Conservation (phyloP, 2,797 vertebrate species). For the Acropternis orthonyx region DNA sequence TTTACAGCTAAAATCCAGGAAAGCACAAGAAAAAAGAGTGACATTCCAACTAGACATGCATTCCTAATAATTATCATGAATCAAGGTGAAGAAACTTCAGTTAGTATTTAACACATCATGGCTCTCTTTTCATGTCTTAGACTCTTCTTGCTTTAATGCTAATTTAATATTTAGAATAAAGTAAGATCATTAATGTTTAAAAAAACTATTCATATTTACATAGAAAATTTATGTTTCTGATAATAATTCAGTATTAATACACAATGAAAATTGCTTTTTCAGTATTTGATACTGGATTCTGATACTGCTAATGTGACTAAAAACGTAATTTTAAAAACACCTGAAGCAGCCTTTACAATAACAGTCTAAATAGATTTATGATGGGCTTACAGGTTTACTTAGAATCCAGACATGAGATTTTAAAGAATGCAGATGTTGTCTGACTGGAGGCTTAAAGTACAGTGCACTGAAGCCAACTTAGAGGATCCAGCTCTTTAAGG, state of each 20-base stretch:
- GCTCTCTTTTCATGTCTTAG: constrained; percentile 60
- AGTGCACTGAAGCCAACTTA: not conserved
- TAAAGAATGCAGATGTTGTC: not conserved
- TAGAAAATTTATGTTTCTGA: constrained; percentile 67
- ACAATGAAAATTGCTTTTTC: constrained; percentile 60
- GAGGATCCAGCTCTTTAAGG: not conserved
- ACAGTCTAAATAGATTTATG: not conserved
- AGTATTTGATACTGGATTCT: constrained; percentile 51
- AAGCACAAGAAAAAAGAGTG: constrained; percentile 40
- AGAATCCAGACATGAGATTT: not conserved
- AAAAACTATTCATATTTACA: constrained; percentile 73
- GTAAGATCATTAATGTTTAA: constrained; percentile 65
- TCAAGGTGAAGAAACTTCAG: constrained; percentile 29
- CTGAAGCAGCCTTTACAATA: constrained; percentile 60
- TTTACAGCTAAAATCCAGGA: constrained; percentile 37
- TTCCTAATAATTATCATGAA: constrained; percentile 65
- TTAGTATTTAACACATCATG: constrained; percentile 52
- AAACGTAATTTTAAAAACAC: constrained; percentile 59
- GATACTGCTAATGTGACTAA: constrained; percentile 56
- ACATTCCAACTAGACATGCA: constrained; percentile 45
- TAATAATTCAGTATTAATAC: constrained; percentile 62
- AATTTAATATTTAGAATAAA: constrained; percentile 66
- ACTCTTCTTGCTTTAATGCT: constrained; percentile 14
- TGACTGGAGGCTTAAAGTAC: not conserved
- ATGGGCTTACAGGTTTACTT: not conserved